Evolutionary conservation across 2,113 vertebrate species (phyloP), one percentile per base, ranked within the genome.

Genomic region (Butorides virescens): DNA sequence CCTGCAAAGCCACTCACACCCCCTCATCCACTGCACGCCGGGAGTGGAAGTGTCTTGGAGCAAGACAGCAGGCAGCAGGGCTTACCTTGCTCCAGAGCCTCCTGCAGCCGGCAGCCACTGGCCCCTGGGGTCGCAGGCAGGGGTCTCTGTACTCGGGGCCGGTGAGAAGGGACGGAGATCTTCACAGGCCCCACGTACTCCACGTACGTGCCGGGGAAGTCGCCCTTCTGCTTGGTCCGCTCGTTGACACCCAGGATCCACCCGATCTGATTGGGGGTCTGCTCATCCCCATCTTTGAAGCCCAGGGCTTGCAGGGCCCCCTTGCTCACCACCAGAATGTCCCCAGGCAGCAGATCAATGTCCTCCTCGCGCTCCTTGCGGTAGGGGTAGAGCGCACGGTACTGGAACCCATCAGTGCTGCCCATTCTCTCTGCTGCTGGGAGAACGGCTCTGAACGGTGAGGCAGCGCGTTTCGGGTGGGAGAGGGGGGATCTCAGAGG

Each of bases 181-280:
- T 98, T 98, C 74, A 99, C 98, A 0, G 98, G 98, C 34, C 99
- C 99, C 70, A 99, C 97, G 11, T 99, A 99, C 97, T 99, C 98
- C 34, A 99, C 99, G 1, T 99, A 99, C 3, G 99, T 99, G 87
- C 99, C 99, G 0, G 99, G 99, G 73, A 99, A 99, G 96, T 99
- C 99, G 0, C 99, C 99, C 37, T 99, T 99, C 97, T 99, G 99
- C 89, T 99, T 99, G 55, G 99, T 99, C 82, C 99, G 98, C 93
- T 99, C 99, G 1, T 99, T 99, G 98, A 99, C 97, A 0, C 99
- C 99, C 22, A 99, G 98, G 88, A 99, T 99, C 99, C 99, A 99
- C 74, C 99, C 99, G 7, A 99, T 98, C 13, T 62, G 97, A 65
- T 99, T 98, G 0, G 99, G 99, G 46, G 96, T 98, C 97, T 99